A percentile compares a stretch with the other conserved stretches of the same genome.
Evolutionary conservation across 2,113 vertebrate species (phyloP).

Genomic region (Coryphaenoides rupestris): DNA sequence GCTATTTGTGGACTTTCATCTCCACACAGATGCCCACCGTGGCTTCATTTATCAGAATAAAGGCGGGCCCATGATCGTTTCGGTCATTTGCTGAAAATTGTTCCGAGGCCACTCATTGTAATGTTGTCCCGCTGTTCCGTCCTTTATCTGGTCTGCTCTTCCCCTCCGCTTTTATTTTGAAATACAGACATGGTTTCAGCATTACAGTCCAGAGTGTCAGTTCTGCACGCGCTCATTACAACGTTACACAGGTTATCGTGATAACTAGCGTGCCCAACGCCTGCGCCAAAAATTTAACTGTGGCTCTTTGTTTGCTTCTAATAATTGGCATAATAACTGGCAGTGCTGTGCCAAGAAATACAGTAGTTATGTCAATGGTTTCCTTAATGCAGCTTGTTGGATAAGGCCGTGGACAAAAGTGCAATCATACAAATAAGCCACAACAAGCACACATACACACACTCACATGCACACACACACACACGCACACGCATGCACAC

Average conservation of each 20-base stretch:
- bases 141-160: background rate
- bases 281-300: too few relatives aligned
- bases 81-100: constrained; percentile 34
- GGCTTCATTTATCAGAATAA: constrained; percentile 50
- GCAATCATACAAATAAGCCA: background rate
- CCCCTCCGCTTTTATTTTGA: background rate
- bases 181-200: constrained; percentile 22
- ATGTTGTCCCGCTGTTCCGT: constrained; percentile 32
- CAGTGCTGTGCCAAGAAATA: background rate
- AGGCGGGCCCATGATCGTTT: constrained; percentile 41
- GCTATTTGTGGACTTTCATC: constrained; percentile 52
- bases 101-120: constrained; percentile 23
- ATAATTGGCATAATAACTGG: background rate
- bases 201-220: background rate
- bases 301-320: too few relatives aligned
- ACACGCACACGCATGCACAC: constrained; percentile 11
- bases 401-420: constrained; percentile 5
- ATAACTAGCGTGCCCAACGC: background rate
- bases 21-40: constrained; percentile 30
- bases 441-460: too few relatives aligned
- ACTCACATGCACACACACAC: constrained; percentile 7
- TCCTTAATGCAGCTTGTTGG: constrained; percentile 14
- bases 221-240: background rate
- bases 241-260: background rate
- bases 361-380: background rate